A percentile compares a stretch with the other conserved stretches of the same genome.
phyloP scores from a whole-genome alignment of 2,113 vertebrate genomes.

The Haemorhous mexicanus region DNA sequence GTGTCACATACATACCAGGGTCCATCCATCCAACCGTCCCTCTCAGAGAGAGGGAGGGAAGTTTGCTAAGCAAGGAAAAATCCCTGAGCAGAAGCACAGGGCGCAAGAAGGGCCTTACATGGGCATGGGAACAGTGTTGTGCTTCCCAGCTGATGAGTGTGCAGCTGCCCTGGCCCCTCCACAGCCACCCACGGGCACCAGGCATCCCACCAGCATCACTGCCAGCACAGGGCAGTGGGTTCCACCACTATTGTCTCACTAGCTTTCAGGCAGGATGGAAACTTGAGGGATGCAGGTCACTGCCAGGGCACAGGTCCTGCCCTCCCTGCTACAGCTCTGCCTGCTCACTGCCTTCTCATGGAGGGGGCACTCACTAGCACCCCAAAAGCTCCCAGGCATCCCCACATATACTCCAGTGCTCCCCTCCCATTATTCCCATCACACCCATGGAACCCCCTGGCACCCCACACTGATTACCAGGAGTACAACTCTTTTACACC shows the following conservation, averaged over 20 bases:
- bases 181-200: neutral
- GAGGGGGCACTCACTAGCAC: neutral
- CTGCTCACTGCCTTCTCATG: neutral
- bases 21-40: neutral
- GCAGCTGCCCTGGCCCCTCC: neutral
- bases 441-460: neutral
- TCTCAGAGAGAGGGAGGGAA: neutral
- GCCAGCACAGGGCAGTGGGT: neutral
- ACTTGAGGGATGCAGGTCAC: neutral
- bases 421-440: neutral
- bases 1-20: neutral
- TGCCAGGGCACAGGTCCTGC: neutral
- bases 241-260: neutral
- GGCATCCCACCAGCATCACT: neutral
- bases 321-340: neutral
- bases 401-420: neutral
- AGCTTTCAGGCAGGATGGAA: neutral
- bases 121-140: conserved; percentile 18
- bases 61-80: conserved; percentile 55
- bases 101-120: conserved; percentile 45
- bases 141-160: conserved; percentile 3
- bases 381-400: neutral
- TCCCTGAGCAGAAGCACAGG: neutral
- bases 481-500: neutral
- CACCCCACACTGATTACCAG: neutral